A percentile compares a stretch with the other conserved stretches of the same genome.
These are phyloP conservation scores for Oenanthe melanoleuca DNA, from an alignment of 2,113 vertebrate species.

Conservation along the genomic window DNA sequence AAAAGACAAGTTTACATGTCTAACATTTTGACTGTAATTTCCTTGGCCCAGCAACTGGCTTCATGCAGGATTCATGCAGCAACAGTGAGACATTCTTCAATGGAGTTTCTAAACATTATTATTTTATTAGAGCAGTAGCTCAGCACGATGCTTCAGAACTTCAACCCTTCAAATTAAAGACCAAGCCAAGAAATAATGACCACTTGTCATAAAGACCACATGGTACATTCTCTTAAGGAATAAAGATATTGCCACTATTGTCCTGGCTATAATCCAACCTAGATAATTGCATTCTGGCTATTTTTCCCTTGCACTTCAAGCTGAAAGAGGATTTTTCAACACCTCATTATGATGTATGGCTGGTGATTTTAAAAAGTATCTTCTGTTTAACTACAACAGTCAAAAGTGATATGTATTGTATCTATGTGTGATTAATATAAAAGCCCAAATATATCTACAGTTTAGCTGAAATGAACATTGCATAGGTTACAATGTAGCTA, in stretches of 20 bases:
- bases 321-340: conserved; percentile 5
- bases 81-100: neutral
- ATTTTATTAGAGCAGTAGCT: conserved; percentile 24
- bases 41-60: neutral
- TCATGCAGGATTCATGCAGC: neutral
- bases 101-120: neutral
- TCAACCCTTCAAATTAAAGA: conserved; percentile 10
- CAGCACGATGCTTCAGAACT: neutral
- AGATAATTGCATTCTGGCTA: neutral
- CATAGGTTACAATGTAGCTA: neutral
- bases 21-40: neutral
- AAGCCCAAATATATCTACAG: neutral
- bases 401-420: neutral
- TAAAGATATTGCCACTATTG: neutral
- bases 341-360: neutral
- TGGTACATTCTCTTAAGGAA: neutral
- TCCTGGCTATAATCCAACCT: neutral
- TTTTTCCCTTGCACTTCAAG: neutral
- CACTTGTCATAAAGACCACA: neutral
- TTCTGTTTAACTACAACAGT: neutral
- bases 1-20: neutral
- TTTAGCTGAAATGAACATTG: neutral
- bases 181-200: conserved; percentile 5
- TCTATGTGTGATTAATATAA: neutral
- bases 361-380: neutral